These are phyloP conservation scores for Prionchulus punctatus DNA, from an alignment of 2,888 invertebrate species.

Conservation along the genomic window DNA sequence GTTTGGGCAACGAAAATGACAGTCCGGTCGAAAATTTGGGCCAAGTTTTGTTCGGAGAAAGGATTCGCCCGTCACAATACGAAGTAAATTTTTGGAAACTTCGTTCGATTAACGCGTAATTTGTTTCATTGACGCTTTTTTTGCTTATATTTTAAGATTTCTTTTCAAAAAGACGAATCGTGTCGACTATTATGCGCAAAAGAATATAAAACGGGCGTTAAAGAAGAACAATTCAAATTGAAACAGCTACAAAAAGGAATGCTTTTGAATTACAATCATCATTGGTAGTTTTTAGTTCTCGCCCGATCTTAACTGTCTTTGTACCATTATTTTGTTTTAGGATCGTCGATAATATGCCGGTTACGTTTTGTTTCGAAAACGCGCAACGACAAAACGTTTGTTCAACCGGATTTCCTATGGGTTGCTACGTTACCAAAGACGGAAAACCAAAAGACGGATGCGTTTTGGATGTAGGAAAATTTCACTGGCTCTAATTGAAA, in stretches of 20 bases:
- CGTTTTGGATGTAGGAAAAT: constrained; percentile 34
- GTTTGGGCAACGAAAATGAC: constrained; percentile 49
- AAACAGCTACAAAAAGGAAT: constrained; percentile 75
- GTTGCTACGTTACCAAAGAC: constrained; percentile 60
- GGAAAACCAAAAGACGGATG: constrained; percentile 41
- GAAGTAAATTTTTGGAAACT: constrained; percentile 52
- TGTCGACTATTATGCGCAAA: constrained; percentile 44
- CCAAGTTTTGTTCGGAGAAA: constrained; percentile 96
- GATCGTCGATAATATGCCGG: constrained; percentile 84
- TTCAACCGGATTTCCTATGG: constrained; percentile 92
- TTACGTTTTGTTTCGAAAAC: constrained; percentile 75
- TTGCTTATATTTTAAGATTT: constrained; percentile 38
- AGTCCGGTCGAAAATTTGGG: constrained; percentile 94
- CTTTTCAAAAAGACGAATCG: constrained; percentile 55
- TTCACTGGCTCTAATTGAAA: too few relatives aligned
- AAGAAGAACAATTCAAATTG: constrained; percentile 49
- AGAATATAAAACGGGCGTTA: constrained; percentile 50
- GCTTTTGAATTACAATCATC: constrained; percentile 88
- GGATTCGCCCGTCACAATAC: constrained; percentile 84
- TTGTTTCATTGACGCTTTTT: not conserved
- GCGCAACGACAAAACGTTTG: constrained; percentile 42
- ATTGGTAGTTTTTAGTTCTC: constrained; percentile 49
- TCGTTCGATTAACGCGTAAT: too few relatives aligned
- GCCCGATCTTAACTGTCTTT: not conserved
- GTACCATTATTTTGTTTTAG: constrained; percentile 17